Evolutionary conservation across 64 coral and sea anemone species (phyloP).

Genomic region (Platygyra sinensis): DNA sequence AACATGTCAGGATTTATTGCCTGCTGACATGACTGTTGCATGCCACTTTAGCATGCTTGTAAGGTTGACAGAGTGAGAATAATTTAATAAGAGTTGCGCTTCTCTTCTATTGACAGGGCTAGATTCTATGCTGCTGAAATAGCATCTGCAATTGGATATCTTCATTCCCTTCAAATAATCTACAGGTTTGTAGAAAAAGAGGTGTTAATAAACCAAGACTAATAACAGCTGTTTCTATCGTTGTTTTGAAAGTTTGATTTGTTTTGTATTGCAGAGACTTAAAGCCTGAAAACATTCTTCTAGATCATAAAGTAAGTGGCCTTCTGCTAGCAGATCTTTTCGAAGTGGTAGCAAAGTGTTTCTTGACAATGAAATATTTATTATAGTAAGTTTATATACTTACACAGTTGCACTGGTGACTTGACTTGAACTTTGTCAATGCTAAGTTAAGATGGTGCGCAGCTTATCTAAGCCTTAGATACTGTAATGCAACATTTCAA

Average conservation of each 20-base stretch:
- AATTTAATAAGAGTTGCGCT: too few relatives aligned
- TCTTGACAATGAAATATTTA: too few relatives aligned
- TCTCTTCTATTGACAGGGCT: conserved; percentile 61
- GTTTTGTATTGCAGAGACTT: conserved; percentile 63
- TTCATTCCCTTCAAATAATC: conserved; percentile 92
- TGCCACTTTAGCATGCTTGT: too few relatives aligned
- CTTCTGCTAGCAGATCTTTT: background rate
- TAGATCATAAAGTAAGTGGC: conserved; percentile 87
- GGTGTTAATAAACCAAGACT: background rate
- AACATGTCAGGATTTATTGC: too few relatives aligned
- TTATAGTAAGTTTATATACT: too few relatives aligned
- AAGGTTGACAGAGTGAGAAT: too few relatives aligned
- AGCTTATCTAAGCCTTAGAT: too few relatives aligned
- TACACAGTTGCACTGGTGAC: too few relatives aligned
- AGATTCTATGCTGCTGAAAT: conserved; percentile 99
- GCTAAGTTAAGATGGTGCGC: too few relatives aligned
- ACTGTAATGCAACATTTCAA: too few relatives aligned
- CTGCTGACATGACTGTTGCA: too few relatives aligned
- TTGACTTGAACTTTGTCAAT: too few relatives aligned
- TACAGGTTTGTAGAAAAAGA: conserved; percentile 61
- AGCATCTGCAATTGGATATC: conserved; percentile 95
- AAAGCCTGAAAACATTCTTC: conserved; percentile 97
- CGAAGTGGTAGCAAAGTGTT: background rate
- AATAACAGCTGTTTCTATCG: background rate
- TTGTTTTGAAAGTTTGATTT: background rate